Evolutionary conservation across 2,113 vertebrate species (phyloP).

Genomic region (Corythornis madagascariensis): DNA sequence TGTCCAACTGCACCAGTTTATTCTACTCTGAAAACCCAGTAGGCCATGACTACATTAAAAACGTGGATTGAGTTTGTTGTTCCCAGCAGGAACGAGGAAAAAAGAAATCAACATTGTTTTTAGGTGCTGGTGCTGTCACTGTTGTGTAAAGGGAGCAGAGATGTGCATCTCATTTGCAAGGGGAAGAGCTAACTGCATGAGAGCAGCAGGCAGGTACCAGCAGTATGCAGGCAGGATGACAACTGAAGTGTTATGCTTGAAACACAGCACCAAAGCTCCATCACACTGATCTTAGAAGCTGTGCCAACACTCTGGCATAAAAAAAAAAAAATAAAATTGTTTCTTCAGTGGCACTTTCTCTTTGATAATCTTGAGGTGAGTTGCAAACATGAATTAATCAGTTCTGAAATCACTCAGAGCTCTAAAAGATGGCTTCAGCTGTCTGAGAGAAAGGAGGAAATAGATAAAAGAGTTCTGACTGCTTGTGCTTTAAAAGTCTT

Average conservation of each 20-base stretch:
- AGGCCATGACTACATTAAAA: background rate
- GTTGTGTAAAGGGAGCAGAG: background rate
- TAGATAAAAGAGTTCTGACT: background rate
- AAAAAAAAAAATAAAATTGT: slow-evolving; percentile 1
- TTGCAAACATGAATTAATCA: slow-evolving; percentile 34
- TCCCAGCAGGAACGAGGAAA: background rate
- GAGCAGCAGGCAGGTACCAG: background rate
- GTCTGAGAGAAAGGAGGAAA: background rate
- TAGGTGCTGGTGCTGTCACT: background rate
- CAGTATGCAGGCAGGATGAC: background rate
- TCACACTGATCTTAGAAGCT: background rate
- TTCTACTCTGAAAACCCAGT: background rate
- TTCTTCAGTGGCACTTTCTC: background rate
- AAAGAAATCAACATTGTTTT: rapidly evolving
- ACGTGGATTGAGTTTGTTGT: background rate
- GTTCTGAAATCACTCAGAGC: background rate
- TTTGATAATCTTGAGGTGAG: slow-evolving; percentile 14
- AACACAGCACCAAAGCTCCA: background rate
- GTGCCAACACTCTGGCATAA: background rate
- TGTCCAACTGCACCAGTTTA: background rate
- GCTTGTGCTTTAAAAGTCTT: background rate
- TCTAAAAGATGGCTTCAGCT: background rate
- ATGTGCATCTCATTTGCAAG: background rate
- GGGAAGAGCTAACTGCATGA: background rate
- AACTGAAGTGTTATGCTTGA: background rate